These are phyloP conservation scores for Biston betularia DNA, from an alignment of 2,888 invertebrate species.

Conservation along the genomic window DNA sequence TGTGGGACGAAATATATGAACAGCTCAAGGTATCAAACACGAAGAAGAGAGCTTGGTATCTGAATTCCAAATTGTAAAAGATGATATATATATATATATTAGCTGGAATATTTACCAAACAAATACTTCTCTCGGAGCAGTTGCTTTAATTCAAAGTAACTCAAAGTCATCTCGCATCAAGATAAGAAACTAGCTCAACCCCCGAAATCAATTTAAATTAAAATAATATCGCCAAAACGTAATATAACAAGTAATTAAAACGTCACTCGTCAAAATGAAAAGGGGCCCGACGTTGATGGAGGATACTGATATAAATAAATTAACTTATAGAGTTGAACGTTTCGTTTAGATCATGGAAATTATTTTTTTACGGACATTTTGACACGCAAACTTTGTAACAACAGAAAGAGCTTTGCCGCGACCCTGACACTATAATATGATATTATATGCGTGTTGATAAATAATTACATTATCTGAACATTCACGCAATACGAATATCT, in stretches of 20 bases:
- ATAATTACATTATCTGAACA: neutral
- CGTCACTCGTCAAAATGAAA: slow-evolving; percentile 58
- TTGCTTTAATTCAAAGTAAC: neutral
- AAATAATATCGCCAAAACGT: slow-evolving; percentile 52
- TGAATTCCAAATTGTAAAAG: neutral
- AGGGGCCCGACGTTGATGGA: slow-evolving; percentile 59
- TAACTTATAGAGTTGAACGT: slow-evolving; percentile 53
- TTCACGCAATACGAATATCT: neutral
- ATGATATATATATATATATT: too few species aligned
- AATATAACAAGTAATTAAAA: slow-evolving; percentile 62
- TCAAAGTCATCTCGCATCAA: slow-evolving; percentile 12
- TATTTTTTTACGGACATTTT: slow-evolving; percentile 39
- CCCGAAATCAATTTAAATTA: slow-evolving; percentile 50
- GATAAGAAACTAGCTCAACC: slow-evolving; percentile 28
- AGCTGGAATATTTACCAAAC: neutral
- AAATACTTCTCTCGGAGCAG: neutral
- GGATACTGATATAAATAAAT: slow-evolving; percentile 59
- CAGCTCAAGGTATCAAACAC: too few species aligned
- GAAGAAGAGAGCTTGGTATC: too few species aligned
- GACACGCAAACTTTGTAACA: slow-evolving; percentile 11
- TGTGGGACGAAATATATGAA: too few species aligned
- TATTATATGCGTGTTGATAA: slow-evolving; percentile 4
- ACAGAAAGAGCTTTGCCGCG: slow-evolving; percentile 1
- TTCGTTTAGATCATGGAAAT: slow-evolving; percentile 44
- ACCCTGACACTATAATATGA: slow-evolving; percentile 8